Evolutionary conservation across 23 tunicate genomes (phyloP).

Genomic region (Ciona savignyi): DNA sequence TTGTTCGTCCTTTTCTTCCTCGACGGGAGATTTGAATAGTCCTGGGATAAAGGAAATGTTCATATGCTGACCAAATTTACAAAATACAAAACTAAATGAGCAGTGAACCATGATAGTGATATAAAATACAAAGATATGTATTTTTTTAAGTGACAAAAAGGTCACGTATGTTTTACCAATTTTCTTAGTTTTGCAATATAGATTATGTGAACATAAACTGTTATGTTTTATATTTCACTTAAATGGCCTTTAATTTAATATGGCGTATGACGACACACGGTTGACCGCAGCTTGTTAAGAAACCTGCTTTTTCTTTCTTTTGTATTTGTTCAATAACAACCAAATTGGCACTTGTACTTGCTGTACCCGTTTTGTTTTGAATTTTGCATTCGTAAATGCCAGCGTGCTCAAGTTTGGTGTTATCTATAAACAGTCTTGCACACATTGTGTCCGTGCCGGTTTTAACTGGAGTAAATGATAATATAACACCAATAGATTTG

Average conservation of each 20-base stretch:
- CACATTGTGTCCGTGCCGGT: background rate
- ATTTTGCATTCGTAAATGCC: conserved; percentile 61
- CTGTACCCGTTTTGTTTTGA: conserved; percentile 38
- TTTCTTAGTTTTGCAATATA: too few species aligned
- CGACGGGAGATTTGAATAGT: conserved; percentile 29
- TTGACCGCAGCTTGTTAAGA: conserved; percentile 8
- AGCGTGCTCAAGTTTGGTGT: conserved; percentile 1
- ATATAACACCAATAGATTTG: background rate
- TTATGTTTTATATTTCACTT: too few species aligned
- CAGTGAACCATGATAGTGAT: too few species aligned
- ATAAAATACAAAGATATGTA: too few species aligned
- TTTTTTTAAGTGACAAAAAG: too few species aligned
- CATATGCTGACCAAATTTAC: background rate
- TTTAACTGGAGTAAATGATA: background rate
- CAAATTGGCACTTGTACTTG: conserved; percentile 41
- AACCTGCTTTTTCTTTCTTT: background rate
- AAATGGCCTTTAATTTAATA: too few species aligned
- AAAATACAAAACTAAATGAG: too few species aligned
- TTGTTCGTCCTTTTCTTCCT: background rate
- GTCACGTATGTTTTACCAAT: too few species aligned
- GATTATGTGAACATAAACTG: too few species aligned
- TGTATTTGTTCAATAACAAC: background rate
- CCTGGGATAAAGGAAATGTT: conserved; percentile 27
- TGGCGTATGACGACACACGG: background rate
- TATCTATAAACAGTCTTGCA: background rate